Evolutionary conservation across 2,797 vertebrate species (phyloP), one percentile per base, ranked within the genome.

Genomic region (Accipiter fasciatus): DNA sequence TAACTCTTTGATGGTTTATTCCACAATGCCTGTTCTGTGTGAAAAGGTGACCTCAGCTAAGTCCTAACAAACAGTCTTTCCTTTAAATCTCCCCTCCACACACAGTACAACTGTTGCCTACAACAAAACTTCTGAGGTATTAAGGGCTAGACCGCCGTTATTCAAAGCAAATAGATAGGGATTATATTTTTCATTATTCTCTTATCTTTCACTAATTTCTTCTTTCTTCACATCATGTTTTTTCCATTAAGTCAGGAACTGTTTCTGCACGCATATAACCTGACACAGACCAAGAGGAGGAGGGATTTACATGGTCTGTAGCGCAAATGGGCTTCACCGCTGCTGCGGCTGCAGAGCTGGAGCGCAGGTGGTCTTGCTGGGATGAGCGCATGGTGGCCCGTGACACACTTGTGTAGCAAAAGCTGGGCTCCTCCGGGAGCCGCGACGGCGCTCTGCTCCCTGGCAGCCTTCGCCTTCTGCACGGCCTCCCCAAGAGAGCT

Each of bases 391-490:
- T 2, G 44, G 29, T 6, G 28, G n/a, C 46, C 19, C 19, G 8
- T 12, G 11, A 19, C 3, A 12, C 4, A 12, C 7, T 2, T 1
- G 5, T 3, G 26, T 1, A n/a, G 42, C 22, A 11, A 8, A 28
- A 39, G 14, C 3, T 0, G 8, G 15, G 54, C 10, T 64, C 37
- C 62, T 33, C 22, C 2, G 57, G 57, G 24, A 6, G 10, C 47
- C 1, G 4, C 0, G 55, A 0, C n/a, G 2, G 11, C 1, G 29
- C 62, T 7, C 15, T 24, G 58, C 50, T 69, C 16, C 24, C 46
- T 4, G 40, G 20, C 83, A 31, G 22, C 29, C 54, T 19, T 16
- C 26, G 40, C 31, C n/a, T 61, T 18, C 6, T 1, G 6, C 22
- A 0, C 0, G 12, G 19, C 4, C 39, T 58, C 52, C 50, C 47